A percentile compares a stretch with the other conserved stretches of the same genome.
Evolutionary conservation across 2,888 invertebrate species (phyloP).

Genomic region (Mesorhabditis belari): DNA sequence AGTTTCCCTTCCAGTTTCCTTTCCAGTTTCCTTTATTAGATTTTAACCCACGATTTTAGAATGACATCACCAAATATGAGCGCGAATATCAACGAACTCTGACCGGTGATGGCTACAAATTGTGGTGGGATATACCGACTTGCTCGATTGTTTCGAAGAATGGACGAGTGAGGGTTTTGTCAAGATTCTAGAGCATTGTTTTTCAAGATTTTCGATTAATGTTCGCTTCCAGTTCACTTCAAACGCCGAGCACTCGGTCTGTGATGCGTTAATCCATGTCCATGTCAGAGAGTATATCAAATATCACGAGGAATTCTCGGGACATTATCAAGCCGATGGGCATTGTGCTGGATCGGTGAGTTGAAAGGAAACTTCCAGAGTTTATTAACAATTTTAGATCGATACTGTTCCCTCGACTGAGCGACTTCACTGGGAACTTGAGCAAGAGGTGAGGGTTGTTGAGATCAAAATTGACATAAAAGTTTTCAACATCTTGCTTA

Average conservation of each 20-base stretch:
- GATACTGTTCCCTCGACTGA: slow-evolving; percentile 69
- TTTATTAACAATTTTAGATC: no score
- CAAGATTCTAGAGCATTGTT: not conserved
- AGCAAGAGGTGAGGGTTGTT: slow-evolving; percentile 27
- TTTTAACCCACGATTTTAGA: slow-evolving; percentile 35
- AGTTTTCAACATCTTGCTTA: no score
- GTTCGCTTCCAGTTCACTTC: slow-evolving; percentile 21
- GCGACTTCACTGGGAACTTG: slow-evolving; percentile 76
- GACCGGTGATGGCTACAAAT: slow-evolving; percentile 87
- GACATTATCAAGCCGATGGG: slow-evolving; percentile 38
- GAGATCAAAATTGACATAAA: no score
- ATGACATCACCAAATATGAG: slow-evolving; percentile 64
- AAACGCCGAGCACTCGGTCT: slow-evolving; percentile 42
- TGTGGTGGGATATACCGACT: slow-evolving; percentile 80
- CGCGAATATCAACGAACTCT: slow-evolving; percentile 75
- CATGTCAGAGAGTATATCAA: slow-evolving; percentile 47
- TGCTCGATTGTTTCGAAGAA: slow-evolving; percentile 68
- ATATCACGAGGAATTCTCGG: slow-evolving; percentile 34
- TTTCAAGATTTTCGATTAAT: slow-evolving; percentile 8
- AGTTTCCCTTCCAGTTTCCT: no score
- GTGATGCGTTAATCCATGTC: slow-evolving; percentile 41
- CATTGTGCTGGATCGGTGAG: slow-evolving; percentile 36
- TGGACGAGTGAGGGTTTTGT: slow-evolving; percentile 65
- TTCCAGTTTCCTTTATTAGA: not conserved
- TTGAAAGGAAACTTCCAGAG: no score